These are phyloP conservation scores for Ptiloglossa arizonensis DNA, from an alignment of 1,140 invertebrate genomes.

Conservation along the genomic window DNA sequence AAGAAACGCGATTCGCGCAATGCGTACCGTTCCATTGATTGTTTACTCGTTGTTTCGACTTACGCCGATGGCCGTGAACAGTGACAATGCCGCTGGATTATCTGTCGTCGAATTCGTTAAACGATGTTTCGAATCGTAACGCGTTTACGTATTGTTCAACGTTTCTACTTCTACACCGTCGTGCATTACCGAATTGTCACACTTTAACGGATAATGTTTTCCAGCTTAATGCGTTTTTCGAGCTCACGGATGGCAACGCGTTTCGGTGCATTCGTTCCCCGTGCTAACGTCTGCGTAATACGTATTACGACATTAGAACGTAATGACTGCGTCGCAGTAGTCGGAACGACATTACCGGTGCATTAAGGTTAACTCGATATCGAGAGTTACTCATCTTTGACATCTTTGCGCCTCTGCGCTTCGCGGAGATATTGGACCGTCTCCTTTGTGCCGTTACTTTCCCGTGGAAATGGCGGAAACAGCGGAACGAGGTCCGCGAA, in stretches of 20 bases:
- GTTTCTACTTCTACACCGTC: too few relatives aligned
- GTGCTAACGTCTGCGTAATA: neutral
- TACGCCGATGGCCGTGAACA: too few relatives aligned
- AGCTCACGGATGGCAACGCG: neutral
- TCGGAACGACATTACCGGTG: slow-evolving; percentile 17
- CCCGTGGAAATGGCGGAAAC: neutral
- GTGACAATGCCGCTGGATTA: too few relatives aligned
- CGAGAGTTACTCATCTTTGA: slow-evolving; percentile 10
- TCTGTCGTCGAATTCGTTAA: too few relatives aligned
- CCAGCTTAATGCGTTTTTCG: neutral
- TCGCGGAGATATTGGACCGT: neutral
- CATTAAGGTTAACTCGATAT: slow-evolving; percentile 44
- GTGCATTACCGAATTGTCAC: neutral
- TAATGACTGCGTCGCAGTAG: slow-evolving; percentile 20
- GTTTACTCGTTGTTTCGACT: too few relatives aligned
- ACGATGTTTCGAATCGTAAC: too few relatives aligned
- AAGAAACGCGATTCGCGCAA: too few relatives aligned
- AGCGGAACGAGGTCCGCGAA: neutral
- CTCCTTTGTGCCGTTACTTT: neutral
- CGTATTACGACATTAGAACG: neutral
- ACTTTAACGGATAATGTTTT: neutral
- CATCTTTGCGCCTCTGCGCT: neutral
- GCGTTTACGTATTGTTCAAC: too few relatives aligned
- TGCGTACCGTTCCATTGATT: too few relatives aligned
- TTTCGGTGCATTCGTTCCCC: neutral